A percentile compares a stretch with the other conserved stretches of the same genome.
Evolutionary conservation across 2,888 invertebrate species (phyloP).

Genomic region (Chaetogeoica ovagalla): DNA sequence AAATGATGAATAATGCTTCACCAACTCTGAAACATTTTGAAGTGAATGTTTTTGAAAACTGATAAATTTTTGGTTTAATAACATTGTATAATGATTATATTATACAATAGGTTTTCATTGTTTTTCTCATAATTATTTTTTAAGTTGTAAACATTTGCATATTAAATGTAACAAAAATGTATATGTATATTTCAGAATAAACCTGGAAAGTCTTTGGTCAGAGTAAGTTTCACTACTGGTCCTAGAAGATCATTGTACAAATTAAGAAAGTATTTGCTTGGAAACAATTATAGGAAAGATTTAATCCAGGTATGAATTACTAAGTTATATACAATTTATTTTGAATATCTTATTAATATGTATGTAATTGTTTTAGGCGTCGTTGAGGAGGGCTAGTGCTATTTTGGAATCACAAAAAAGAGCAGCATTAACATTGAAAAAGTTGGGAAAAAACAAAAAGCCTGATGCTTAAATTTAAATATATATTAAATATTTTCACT

Average conservation of each 20-base stretch:
- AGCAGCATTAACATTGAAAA: constrained; percentile 75
- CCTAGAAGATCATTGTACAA: constrained; percentile 84
- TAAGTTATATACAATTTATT: constrained; percentile 41
- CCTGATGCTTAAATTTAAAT: constrained; percentile 38
- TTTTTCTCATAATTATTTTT: no score
- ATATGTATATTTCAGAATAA: constrained; percentile 57
- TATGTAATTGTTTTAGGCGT: constrained; percentile 68
- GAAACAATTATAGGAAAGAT: constrained; percentile 86
- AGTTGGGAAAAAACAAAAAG: constrained; percentile 59
- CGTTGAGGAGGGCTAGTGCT: constrained; percentile 89
- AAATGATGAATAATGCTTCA: constrained; percentile 57
- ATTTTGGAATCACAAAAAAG: constrained; percentile 90
- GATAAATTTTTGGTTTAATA: constrained; percentile 31
- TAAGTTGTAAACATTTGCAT: no score
- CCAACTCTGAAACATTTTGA: constrained; percentile 44
- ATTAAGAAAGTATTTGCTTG: constrained; percentile 76
- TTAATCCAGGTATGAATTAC: constrained; percentile 69
- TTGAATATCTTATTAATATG: not conserved
- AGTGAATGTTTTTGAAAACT: constrained; percentile 19
- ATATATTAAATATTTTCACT: constrained; percentile 25
- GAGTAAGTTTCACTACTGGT: constrained; percentile 83
- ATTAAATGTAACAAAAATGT: no score
- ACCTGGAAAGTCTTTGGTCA: constrained; percentile 75
- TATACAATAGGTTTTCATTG: no score
- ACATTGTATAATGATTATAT: no score